phyloP scores from a whole-genome alignment of 2,888 invertebrate genomes.

The Petrophora chlorosata region DNA sequence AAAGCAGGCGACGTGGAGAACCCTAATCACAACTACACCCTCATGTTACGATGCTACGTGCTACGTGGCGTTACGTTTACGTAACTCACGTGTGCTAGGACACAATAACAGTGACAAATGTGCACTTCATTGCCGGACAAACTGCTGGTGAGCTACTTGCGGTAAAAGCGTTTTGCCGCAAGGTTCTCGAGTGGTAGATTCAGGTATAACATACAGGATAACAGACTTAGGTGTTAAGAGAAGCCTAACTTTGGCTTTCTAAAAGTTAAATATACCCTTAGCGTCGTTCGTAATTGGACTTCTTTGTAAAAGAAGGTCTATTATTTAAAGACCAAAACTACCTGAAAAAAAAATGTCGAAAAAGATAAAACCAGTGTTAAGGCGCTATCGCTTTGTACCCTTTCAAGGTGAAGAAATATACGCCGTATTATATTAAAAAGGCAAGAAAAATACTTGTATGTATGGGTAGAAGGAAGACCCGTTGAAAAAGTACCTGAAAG shows the following conservation, averaged over 20 bases:
- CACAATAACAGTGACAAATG: conserved; percentile 41
- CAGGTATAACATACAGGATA: no score
- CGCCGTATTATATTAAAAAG: conserved; percentile 30
- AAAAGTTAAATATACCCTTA: no score
- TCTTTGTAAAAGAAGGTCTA: no score
- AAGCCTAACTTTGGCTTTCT: no score
- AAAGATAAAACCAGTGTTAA: conserved; percentile 5
- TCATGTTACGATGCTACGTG: conserved; percentile 15
- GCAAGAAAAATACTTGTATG: conserved; percentile 32
- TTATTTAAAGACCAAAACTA: no score
- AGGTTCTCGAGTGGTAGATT: no score
- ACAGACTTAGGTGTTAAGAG: no score
- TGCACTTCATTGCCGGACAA: conserved; percentile 34
- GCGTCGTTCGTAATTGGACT: no score
- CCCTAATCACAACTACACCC: conserved; percentile 22
- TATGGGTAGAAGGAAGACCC: conserved; percentile 34
- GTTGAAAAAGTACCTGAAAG: conserved; percentile 42
- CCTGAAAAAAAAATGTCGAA: conserved; percentile 1
- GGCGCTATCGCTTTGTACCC: conserved; percentile 29
- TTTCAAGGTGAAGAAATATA: conserved; percentile 32
- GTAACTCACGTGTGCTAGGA: conserved; percentile 27
- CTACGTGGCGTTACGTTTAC: conserved; percentile 22
- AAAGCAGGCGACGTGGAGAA: background rate
- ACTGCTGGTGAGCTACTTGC: conserved; percentile 25
- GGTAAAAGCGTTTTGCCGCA: conserved; percentile 20